Conservation (phyloP, 2,797 vertebrate species). For the Peromyscus melanophrys region DNA sequence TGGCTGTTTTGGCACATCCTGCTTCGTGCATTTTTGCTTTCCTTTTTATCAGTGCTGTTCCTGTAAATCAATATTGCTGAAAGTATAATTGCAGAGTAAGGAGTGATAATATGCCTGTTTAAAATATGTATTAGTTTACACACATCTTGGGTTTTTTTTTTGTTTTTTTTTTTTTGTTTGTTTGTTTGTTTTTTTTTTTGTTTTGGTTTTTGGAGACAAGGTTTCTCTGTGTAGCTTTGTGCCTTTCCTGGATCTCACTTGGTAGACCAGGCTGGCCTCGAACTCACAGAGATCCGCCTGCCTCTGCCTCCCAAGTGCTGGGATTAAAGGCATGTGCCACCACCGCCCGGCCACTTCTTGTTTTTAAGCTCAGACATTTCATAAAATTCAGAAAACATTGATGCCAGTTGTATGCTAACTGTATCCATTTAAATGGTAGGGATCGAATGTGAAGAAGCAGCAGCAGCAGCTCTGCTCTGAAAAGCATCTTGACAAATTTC, state of each 20-base stretch:
- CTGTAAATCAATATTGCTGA: not conserved
- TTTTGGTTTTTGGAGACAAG: too few species aligned
- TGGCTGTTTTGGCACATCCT: not conserved
- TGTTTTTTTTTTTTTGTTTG: too few species aligned
- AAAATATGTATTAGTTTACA: conserved; percentile 30
- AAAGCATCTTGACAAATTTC: not conserved
- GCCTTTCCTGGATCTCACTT: too few species aligned
- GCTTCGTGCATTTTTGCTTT: not conserved
- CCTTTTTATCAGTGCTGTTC: not conserved
- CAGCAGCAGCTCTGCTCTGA: conserved; percentile 1
- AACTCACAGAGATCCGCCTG: too few species aligned
- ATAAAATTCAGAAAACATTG: conserved; percentile 25
- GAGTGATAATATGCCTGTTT: not conserved
- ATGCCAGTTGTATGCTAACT: not conserved
- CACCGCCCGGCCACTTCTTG: too few species aligned
- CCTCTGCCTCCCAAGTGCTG: too few species aligned
- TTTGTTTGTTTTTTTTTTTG: too few species aligned
- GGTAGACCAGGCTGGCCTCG: too few species aligned
- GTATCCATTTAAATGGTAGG: not conserved
- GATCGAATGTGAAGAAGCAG: conserved; percentile 13
- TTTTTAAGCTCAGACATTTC: conserved; percentile 30
- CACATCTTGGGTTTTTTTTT: too few species aligned
- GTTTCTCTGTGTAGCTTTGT: too few species aligned
- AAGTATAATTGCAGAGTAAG: not conserved
- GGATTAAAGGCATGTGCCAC: too few species aligned